Percentiles rank a stretch among this genome's conserved stretches.
Evolutionary conservation across 2,888 invertebrate genomes (phyloP).

Genomic region (Nysson spinosus): DNA sequence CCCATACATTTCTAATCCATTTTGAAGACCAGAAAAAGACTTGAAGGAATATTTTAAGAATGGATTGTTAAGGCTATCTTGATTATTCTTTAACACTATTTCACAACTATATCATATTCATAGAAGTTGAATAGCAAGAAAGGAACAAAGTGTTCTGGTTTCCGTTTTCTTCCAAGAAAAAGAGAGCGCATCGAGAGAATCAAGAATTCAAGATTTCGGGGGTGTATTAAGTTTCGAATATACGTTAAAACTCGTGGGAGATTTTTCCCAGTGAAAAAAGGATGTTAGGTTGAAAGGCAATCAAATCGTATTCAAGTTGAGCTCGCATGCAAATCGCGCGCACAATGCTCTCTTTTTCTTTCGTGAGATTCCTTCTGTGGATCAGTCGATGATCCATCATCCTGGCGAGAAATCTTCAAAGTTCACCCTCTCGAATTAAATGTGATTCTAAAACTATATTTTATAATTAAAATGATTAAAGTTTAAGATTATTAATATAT

Average conservation of each 20-base stretch:
- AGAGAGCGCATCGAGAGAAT: neutral
- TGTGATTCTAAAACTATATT: no score
- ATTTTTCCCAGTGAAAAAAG: constrained; percentile 37
- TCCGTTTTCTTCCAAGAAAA: neutral
- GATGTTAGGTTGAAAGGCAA: constrained; percentile 62
- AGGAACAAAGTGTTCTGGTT: no score
- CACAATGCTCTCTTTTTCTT: constrained; percentile 50
- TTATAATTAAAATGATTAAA: no score
- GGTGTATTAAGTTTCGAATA: constrained; percentile 19
- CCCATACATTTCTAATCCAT: no score
- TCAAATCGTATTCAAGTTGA: constrained; percentile 64
- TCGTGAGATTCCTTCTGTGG: constrained; percentile 32
- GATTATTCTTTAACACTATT: no score
- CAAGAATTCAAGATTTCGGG: neutral
- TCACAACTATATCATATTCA: no score
- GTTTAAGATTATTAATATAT: no score
- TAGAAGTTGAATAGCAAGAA: no score
- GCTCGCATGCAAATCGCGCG: constrained; percentile 66
- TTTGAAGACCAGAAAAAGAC: no score
- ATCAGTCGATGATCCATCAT: constrained; percentile 68
- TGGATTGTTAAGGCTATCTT: no score
- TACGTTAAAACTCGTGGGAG: constrained; percentile 21
- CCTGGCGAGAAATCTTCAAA: neutral
- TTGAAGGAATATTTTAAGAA: no score
- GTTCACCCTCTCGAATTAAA: neutral